phyloP scores from a whole-genome alignment of 2,888 invertebrate genomes.

The Hypercompe scribonia region DNA sequence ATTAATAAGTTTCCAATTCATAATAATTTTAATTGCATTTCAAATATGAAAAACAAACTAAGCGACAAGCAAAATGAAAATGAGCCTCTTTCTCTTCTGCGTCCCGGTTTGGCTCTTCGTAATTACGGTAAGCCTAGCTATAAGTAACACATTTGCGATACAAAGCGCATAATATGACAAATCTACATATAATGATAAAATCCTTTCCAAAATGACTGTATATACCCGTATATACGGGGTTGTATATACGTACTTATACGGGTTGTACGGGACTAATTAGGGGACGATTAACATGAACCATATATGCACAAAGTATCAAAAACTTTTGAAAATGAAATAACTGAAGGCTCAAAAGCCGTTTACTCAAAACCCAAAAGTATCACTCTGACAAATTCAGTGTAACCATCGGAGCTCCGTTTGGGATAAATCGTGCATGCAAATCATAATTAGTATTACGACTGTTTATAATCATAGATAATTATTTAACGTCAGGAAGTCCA shows the following conservation, averaged over 20 bases:
- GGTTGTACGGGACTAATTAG: too few species aligned
- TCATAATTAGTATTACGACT: not conserved
- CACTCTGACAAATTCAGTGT: not conserved
- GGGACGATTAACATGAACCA: not conserved
- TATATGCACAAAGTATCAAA: not conserved
- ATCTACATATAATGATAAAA: not conserved
- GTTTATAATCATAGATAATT: not conserved
- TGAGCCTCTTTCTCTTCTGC: too few species aligned
- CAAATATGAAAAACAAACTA: too few species aligned
- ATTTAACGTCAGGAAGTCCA: not conserved
- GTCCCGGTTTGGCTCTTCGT: too few species aligned
- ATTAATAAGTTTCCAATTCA: too few species aligned
- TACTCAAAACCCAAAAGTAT: not conserved
- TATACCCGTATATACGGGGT: too few species aligned
- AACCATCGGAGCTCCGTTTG: not conserved
- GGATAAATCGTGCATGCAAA: not conserved
- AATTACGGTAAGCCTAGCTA: too few species aligned
- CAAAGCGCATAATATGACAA: not conserved
- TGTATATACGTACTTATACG: too few species aligned
- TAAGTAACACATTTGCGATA: not conserved
- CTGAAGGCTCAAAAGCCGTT: not conserved
- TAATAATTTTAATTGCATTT: too few species aligned
- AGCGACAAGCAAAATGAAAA: too few species aligned
- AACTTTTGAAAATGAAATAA: not conserved
- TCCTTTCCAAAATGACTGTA: too few species aligned